A percentile compares a stretch with the other conserved stretches of the same genome.
phyloP scores from a whole-genome alignment of 1,140 invertebrate genomes.

The Apis laboriosa region DNA sequence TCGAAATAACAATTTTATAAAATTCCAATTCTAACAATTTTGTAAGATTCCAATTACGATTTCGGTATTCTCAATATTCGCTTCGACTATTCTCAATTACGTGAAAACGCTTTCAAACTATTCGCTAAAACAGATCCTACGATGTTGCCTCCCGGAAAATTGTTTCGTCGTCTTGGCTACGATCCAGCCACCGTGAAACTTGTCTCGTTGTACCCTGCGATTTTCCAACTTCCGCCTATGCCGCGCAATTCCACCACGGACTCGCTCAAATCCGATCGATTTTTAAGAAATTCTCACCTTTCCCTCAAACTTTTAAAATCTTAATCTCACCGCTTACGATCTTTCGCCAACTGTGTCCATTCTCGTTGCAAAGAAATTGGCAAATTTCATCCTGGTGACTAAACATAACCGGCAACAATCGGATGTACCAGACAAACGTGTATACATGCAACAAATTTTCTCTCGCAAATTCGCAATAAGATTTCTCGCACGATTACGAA shows the following conservation, averaged over 20 bases:
- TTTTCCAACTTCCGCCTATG: slow-evolving; percentile 2
- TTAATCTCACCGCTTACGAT: too few relatives aligned
- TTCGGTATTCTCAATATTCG: background rate
- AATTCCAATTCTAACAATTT: too few relatives aligned
- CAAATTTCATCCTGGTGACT: too few relatives aligned
- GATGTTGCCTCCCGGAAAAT: slow-evolving; percentile 16
- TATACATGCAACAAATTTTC: background rate
- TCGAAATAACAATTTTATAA: too few relatives aligned
- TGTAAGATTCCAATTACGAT: background rate
- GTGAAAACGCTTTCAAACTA: slow-evolving; percentile 21
- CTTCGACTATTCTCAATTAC: slow-evolving; percentile 26
- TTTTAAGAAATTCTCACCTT: too few relatives aligned
- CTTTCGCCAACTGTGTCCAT: too few relatives aligned
- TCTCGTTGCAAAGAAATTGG: too few relatives aligned
- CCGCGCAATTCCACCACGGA: background rate
- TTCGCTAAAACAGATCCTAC: slow-evolving; percentile 7
- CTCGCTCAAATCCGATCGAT: too few relatives aligned
- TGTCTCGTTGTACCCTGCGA: slow-evolving; percentile 13
- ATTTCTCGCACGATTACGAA: background rate
- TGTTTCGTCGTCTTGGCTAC: slow-evolving; percentile 33
- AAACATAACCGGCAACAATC: background rate
- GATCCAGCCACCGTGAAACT: slow-evolving; percentile 8
- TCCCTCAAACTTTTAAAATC: too few relatives aligned
- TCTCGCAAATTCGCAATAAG: background rate
- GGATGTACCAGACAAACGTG: too few relatives aligned